Evolutionary conservation across 2,888 invertebrate species (phyloP), one percentile per base, ranked within the genome.

Genomic region (Dicycla oo): DNA sequence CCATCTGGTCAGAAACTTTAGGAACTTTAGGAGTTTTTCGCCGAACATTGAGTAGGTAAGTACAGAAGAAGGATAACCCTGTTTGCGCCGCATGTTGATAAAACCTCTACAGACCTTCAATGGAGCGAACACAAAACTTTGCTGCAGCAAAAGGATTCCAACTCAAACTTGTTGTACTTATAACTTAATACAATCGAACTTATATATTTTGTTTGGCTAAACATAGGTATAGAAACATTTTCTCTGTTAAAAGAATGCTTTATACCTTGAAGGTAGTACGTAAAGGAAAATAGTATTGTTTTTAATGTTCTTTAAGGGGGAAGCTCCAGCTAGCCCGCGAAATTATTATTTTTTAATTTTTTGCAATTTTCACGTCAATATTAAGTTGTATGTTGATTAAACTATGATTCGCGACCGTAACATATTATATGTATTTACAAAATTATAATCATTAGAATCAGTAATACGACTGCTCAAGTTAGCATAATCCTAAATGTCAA

Each of bases 131-230:
- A 66, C 47, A 58, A 69, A 81, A 77, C 61, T 76, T 78, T 65
- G 23, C 20, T 53, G 6, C 20, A 57, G 18, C 26, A 62, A 76
- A 68, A 76, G 61, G 53, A 69, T 49, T 62, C 38, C 18, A 15
- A 23, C 47, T 26, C 54, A 51, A 82, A 77, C 65, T 78, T 78
- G 45, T 69, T n/a, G n/a, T n/a, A n/a, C n/a, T n/a, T n/a, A 10
- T 34, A 66, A 63, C 38, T 53, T 65, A 38, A 62, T 4, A 63
- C 40, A 47, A 57, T 62, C 34, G 23, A 3, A 63, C 56, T 51
- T 45, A 40, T 30, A 2, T 61, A 26, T 26, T 65, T 76, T 30
- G 2, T 47, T 58, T 43, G 3, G 8, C n/a, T 8, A 7, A 23
- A 74, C 54, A 34, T 58, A 30, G 5, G 0, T 26, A 47, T 8